Percentiles rank a stretch among this genome's conserved stretches.
These are phyloP conservation scores for Bugula neritina DNA, from an alignment of 2,888 invertebrate genomes.

Conservation along the genomic window DNA sequence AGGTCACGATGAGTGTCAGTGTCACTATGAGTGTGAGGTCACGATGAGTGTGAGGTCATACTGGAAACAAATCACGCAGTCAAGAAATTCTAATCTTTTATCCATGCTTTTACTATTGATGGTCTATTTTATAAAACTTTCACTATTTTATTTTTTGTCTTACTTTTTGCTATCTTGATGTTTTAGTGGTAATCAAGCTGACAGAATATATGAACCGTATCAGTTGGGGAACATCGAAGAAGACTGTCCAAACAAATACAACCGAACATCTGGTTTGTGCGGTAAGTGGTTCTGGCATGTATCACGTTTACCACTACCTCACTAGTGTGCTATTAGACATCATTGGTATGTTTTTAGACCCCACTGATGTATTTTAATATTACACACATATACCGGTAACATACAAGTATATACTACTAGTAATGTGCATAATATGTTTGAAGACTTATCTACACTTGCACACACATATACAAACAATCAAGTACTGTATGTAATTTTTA, in stretches of 20 bases:
- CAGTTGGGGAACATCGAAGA: neutral
- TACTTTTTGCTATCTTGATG: neutral
- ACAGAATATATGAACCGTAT: neutral
- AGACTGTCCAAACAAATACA: neutral
- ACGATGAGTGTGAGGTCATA: neutral
- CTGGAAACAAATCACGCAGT: neutral
- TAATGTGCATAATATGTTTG: too few relatives aligned
- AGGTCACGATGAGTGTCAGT: too few relatives aligned
- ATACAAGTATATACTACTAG: too few relatives aligned
- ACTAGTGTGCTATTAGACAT: neutral
- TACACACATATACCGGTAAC: too few relatives aligned
- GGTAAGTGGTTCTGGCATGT: neutral
- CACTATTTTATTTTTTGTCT: neutral
- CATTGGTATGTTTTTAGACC: neutral
- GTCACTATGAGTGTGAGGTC: too few relatives aligned
- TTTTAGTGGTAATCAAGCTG: conserved; percentile 9
- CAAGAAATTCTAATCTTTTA: too few relatives aligned
- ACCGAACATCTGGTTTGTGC: neutral
- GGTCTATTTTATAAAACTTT: neutral
- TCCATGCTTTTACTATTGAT: too few relatives aligned
- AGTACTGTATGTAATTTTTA: too few relatives aligned
- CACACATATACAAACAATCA: too few relatives aligned
- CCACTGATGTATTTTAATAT: too few relatives aligned
- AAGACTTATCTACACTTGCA: too few relatives aligned
- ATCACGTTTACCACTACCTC: too few relatives aligned